These are phyloP conservation scores for Zhengitettix transpicula DNA, from an alignment of 2,888 invertebrate genomes.

Conservation along the genomic window DNA sequence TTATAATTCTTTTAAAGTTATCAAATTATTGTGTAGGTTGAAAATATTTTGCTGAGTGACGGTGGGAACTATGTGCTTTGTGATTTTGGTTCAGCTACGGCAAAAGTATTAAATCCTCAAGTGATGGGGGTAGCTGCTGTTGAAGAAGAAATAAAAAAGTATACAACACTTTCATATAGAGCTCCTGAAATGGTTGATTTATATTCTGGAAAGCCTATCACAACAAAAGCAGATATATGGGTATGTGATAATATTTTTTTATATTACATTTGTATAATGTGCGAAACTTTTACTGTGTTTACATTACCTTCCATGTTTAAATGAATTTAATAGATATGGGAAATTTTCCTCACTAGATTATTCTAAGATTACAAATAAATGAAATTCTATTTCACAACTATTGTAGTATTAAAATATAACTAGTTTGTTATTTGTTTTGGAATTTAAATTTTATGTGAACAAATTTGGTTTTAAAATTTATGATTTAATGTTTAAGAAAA, in stretches of 20 bases:
- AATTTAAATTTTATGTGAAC: too few species aligned
- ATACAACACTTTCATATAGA: constrained; percentile 79
- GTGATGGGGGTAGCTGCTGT: constrained; percentile 48
- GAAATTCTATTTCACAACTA: too few species aligned
- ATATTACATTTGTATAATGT: too few species aligned
- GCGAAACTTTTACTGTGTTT: too few species aligned
- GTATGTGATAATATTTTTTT: constrained; percentile 24
- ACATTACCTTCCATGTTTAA: too few species aligned
- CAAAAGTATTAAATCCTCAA: constrained; percentile 50
- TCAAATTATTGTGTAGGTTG: constrained; percentile 39
- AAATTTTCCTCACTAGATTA: too few species aligned
- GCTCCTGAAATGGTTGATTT: constrained; percentile 90
- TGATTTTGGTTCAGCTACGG: constrained; percentile 90
- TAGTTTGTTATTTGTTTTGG: too few species aligned
- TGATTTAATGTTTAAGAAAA: too few species aligned
- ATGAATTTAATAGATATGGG: too few species aligned
- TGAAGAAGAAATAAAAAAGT: constrained; percentile 75
- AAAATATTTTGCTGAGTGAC: constrained; percentile 71
- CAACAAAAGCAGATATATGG: constrained; percentile 81
- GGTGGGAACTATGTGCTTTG: constrained; percentile 71
- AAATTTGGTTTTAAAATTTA: too few species aligned
- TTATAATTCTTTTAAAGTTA: neutral
- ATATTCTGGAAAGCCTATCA: constrained; percentile 64
- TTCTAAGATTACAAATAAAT: too few species aligned
- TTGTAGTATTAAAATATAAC: too few species aligned